Base-by-base conservation (phyloP, 2,797 vertebrate species). In the Picus viridis region DNA sequence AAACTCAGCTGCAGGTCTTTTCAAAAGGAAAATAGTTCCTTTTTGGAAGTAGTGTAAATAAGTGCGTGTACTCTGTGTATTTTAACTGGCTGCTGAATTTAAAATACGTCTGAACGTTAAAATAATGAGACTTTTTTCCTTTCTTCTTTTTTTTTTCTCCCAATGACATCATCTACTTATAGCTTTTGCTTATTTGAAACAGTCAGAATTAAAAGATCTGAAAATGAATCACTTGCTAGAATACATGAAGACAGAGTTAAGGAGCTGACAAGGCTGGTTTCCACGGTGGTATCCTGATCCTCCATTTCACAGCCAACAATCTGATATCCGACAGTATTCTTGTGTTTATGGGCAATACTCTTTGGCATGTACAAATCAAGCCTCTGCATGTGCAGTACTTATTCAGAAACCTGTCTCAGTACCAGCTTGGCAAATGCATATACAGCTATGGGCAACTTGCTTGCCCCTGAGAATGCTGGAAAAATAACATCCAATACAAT, bases 11-110 rank as follows among this genome's bases (percentile, higher is more conserved):
- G 65, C 11, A 53, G 43, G 69, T 36, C 49, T 51, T 51, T 24
- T 51, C 49, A 24, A 51, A 69, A 18, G 5, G 10, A 30, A 49
- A 45, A 10, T 4, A 17, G 15, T 29, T 12, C 4, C 1, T 2
- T 41, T 15, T 32, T 1, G 14, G 20, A 4, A 14, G 1, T 3
- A 1, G 2, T 3, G 2, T 4, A 67, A 4, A 36, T 6, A n/a
- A 6, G n/a, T 8, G 7, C 16, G 1, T 1, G 16, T 1, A 18
- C 29, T 17, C 39, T 5, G 2, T 2, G 0, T 0, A 36, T 2
- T 5, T 16, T 10, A 32, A 23, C 7, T 19, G 26, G 29, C 15
- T 10, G 24, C 22, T 18, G 18, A 11, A 5, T 3, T 14, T 3
- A 29, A 57, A 15, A 5, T 12, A 26, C 0, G 6, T 3, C 41